Evolutionary conservation across 2,888 invertebrate species (phyloP), one percentile per base, ranked within the genome.

Genomic region (Polydrusus cervinus): DNA sequence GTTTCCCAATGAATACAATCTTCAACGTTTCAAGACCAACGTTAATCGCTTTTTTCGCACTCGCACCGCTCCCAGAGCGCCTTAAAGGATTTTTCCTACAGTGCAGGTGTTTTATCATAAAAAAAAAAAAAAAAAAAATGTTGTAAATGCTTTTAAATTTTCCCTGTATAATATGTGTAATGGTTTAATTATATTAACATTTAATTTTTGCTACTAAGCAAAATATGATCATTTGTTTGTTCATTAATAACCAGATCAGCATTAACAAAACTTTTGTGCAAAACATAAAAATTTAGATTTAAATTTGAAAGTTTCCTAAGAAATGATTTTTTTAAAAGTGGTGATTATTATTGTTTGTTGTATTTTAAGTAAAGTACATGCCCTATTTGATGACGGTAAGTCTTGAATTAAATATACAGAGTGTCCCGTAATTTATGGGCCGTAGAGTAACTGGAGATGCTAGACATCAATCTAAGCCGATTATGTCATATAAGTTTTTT

Each of bases 331-430:
- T 10, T n/a, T 55, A 34, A 55, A 34, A 34, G 9, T 34, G 25
- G 14, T n/a, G n/a, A 1, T 34, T 14, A 55, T 55, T 55, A 34
- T 55, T 5, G 6, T 34, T n/a, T 55, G 13, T 34, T 55, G 14
- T 34, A 10, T 34, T 0, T 8, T 30, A 9, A 34, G n/a, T 11
- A 34, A 16, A 13, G 10, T 18, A 11, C 38, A 8, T 16, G 64
- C 55, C 13, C 18, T 71, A 30, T 71, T 71, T 64, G 71, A 71
- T 71, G 18, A 64, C n/a, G 71, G 71, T 71, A 53, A 64, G 71
- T 53, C 14, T 30, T 60, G 25, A 5, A 25, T 5, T 25, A 1
- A 25, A 25, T 25, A 3, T 25, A 3, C 5, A 25, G 5, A 25
- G n/a, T n/a, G n/a, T n/a, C n/a, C n/a, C n/a, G n/a, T n/a, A n/a